Evolutionary conservation across 1,140 invertebrate species (phyloP).

Genomic region (Drosophila insularis): DNA sequence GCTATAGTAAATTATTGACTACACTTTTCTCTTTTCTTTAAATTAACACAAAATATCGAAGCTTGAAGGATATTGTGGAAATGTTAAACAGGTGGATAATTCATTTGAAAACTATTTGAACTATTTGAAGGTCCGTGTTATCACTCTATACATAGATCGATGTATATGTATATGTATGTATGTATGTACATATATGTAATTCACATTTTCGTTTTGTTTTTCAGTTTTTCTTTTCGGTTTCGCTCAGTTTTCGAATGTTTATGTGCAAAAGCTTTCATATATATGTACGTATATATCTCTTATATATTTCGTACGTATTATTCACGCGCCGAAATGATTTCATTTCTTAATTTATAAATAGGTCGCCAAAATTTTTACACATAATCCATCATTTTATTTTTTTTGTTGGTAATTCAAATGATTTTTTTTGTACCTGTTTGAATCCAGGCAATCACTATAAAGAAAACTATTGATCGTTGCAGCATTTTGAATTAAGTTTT

Average conservation of each 20-base stretch:
- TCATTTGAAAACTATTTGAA: not conserved
- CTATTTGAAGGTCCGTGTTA: not conserved
- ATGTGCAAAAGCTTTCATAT: constrained; percentile 18
- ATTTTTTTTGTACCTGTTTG: constrained; percentile 31
- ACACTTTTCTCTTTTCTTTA: too few relatives aligned
- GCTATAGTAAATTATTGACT: not conserved
- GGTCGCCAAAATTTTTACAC: constrained; percentile 33
- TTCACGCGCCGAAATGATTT: constrained; percentile 63
- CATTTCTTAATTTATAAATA: constrained; percentile 73
- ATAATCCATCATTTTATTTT: constrained; percentile 11
- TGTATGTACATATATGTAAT: constrained; percentile 15
- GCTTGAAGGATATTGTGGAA: not conserved
- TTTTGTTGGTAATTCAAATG: too few relatives aligned
- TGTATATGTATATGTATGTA: constrained; percentile 16
- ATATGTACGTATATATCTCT: not conserved
- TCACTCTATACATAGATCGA: not conserved
- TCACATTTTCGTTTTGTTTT: constrained; percentile 13
- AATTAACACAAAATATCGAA: not conserved
- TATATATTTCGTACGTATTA: constrained; percentile 6
- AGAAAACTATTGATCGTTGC: constrained; percentile 40
- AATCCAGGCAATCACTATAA: constrained; percentile 40
- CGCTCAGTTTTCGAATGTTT: constrained; percentile 46
- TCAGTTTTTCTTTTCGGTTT: constrained; percentile 29
- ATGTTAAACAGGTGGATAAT: not conserved
- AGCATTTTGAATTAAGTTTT: constrained; percentile 45